phyloP scores from a whole-genome alignment of 2,888 invertebrate species.

The Xylocampa areola region DNA sequence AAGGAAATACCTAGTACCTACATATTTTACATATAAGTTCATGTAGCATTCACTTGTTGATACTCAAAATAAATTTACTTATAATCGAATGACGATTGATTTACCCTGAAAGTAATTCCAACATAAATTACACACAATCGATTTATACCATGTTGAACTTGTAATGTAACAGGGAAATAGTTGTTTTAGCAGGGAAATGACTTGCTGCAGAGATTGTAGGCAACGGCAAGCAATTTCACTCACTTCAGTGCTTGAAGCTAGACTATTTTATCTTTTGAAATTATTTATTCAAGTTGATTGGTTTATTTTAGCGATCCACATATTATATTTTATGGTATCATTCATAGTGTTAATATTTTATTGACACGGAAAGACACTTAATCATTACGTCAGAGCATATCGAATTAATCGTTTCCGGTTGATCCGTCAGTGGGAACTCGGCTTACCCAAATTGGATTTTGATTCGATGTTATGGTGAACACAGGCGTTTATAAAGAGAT shows the following conservation, averaged over 20 bases:
- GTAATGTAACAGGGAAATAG: slow-evolving; percentile 20
- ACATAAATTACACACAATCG: slow-evolving; percentile 4
- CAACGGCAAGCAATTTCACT: slow-evolving; percentile 15
- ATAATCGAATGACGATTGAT: too few relatives aligned
- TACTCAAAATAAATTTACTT: too few relatives aligned
- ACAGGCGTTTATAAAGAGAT: slow-evolving; percentile 48
- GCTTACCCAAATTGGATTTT: slow-evolving; percentile 53
- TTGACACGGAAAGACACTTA: slow-evolving; percentile 38
- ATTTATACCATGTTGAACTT: slow-evolving; percentile 8
- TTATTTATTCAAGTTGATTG: too few relatives aligned
- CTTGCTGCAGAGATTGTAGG: slow-evolving; percentile 2
- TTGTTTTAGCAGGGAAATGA: slow-evolving; percentile 28
- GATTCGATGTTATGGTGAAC: slow-evolving; percentile 49
- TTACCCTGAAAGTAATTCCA: neutral
- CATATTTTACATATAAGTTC: too few relatives aligned
- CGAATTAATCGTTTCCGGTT: slow-evolving; percentile 53
- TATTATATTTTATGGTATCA: slow-evolving; percentile 9
- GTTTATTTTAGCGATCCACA: neutral
- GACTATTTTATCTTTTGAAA: slow-evolving; percentile 26
- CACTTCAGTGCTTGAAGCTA: slow-evolving; percentile 18
- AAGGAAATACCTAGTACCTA: too few relatives aligned
- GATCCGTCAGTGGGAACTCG: slow-evolving; percentile 44
- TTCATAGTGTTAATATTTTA: slow-evolving; percentile 34
- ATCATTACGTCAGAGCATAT: slow-evolving; percentile 46
- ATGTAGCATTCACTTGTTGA: too few relatives aligned